A percentile compares a stretch with the other conserved stretches of the same genome.
Conservation (phyloP, 2,113 vertebrate species). For the Cyphomyrus discorhynchus region DNA sequence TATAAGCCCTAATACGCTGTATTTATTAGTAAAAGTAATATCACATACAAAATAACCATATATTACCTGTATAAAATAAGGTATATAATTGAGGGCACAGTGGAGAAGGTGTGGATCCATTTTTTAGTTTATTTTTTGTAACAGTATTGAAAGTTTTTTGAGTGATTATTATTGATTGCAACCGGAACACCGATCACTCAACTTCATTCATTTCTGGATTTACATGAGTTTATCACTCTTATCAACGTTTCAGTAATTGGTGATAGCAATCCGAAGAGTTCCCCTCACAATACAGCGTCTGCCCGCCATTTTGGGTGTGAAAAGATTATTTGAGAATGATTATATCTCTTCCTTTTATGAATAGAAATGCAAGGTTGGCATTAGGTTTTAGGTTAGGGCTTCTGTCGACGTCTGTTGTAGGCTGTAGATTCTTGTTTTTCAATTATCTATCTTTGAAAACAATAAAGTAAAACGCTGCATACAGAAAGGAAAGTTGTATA, state of each 20-base stretch:
- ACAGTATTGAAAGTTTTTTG: background rate
- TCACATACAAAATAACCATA: background rate
- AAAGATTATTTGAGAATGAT: background rate
- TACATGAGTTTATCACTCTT: background rate
- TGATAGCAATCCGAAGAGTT: background rate
- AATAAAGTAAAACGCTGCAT: background rate
- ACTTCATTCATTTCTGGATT: background rate
- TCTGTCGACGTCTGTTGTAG: background rate
- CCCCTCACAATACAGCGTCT: background rate
- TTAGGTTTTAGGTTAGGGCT: background rate
- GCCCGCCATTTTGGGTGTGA: constrained; percentile 6
- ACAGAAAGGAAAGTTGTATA: background rate
- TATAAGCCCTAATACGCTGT: background rate
- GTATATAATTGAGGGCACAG: background rate
- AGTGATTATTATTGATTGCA: background rate
- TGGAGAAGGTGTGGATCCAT: background rate
- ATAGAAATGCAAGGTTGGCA: background rate
- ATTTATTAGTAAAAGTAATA: background rate
- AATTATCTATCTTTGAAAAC: background rate
- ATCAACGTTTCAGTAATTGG: background rate
- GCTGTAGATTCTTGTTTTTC: background rate
- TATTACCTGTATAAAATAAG: background rate
- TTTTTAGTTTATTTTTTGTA: background rate
- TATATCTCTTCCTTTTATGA: background rate
- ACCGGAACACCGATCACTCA: background rate